Conservation (phyloP, 2,888 invertebrate genomes). For the Baronia brevicornis region DNA sequence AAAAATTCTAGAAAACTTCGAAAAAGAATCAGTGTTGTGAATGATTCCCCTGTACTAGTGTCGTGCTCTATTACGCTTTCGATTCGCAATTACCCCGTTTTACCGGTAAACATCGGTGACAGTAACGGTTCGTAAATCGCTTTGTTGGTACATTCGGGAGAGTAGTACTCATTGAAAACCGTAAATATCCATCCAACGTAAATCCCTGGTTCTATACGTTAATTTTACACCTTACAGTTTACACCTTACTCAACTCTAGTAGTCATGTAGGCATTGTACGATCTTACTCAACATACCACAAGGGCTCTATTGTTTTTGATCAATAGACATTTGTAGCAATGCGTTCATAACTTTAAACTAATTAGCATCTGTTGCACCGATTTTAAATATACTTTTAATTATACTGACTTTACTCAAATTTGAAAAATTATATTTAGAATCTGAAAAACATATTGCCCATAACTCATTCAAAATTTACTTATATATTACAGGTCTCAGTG, state of each 20-base stretch:
- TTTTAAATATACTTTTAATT: too few species aligned
- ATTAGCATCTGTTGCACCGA: too few species aligned
- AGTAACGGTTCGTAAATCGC: conserved; percentile 44
- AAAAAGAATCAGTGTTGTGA: conserved; percentile 29
- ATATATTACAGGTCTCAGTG: too few species aligned
- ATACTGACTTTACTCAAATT: too few species aligned
- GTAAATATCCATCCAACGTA: conserved; percentile 1
- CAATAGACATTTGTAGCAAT: not conserved
- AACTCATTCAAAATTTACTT: too few species aligned
- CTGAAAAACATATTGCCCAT: too few species aligned
- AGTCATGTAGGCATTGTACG: too few species aligned
- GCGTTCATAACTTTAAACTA: too few species aligned
- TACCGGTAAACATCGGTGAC: conserved; percentile 46
- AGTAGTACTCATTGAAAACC: conserved; percentile 10
- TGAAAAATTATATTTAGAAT: too few species aligned
- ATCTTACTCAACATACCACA: too few species aligned
- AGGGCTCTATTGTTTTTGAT: not conserved
- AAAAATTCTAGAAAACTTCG: conserved; percentile 39
- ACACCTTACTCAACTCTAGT: too few species aligned
- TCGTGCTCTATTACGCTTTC: conserved; percentile 41
- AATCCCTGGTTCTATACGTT: not conserved
- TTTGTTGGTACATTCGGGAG: conserved; percentile 13
- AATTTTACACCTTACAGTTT: not conserved
- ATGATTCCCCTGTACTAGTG: conserved; percentile 39
- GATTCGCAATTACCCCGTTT: too few species aligned